Conservation (phyloP, 2,113 vertebrate genomes). For the Burhinus bistriatus region DNA sequence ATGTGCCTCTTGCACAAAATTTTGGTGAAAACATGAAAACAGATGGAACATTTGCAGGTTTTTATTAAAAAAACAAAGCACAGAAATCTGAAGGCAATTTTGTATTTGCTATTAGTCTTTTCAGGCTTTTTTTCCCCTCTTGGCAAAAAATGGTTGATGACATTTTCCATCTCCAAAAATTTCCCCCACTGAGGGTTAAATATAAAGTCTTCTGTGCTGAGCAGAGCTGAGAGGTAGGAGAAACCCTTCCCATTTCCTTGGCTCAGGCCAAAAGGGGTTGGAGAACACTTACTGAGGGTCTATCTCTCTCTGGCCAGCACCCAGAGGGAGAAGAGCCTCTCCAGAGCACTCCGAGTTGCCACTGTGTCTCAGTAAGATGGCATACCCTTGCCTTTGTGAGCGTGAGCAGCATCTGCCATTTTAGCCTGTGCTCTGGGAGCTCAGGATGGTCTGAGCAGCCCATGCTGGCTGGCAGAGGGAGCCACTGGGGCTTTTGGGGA, state of each 20-base stretch:
- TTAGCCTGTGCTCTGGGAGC: neutral
- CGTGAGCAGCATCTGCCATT: neutral
- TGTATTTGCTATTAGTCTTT: neutral
- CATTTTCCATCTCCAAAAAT: neutral
- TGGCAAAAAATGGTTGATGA: neutral
- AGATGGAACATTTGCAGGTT: conserved; percentile 15
- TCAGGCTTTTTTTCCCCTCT: neutral
- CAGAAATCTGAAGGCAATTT: neutral
- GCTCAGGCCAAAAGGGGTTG: neutral
- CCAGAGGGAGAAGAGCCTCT: neutral
- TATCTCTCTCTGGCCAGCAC: neutral
- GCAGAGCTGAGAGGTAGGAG: neutral
- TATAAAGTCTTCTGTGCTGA: neutral
- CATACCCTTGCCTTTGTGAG: neutral
- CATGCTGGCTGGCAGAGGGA: neutral
- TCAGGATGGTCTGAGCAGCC: neutral
- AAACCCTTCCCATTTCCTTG: neutral
- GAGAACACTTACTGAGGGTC: neutral
- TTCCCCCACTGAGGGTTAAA: neutral
- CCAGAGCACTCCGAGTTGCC: neutral
- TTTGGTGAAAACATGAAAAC: conserved; percentile 10
- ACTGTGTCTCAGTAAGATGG: neutral
- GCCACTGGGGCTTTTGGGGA: neutral
- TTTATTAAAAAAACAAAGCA: neutral
- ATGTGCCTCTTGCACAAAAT: conserved; percentile 18